Evolutionary conservation across 2,113 vertebrate genomes (phyloP), one percentile per base, ranked within the genome.

Genomic region (Aphyosemion australe): DNA sequence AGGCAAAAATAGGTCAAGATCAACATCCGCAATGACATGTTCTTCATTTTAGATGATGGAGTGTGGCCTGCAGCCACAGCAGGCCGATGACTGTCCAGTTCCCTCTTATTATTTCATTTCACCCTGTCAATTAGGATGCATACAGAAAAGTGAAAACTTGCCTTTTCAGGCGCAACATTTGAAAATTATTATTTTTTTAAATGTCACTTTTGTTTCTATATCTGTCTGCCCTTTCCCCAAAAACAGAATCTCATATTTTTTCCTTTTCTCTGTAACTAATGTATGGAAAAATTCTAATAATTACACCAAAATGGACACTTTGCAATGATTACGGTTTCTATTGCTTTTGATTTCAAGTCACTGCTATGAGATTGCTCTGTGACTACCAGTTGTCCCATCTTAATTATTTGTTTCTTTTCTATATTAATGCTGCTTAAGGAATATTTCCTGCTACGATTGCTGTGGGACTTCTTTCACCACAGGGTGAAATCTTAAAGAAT

Each of bases 31-130:
- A 64, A 37, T 64, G 65, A 62, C 32, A 65, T 50, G 50, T 78
- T 68, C 42, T 79, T 82, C 61, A 68, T 69, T 56, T 57, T 69
- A 72, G 51, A 59, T 46, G 59, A 45, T 82, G 58, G 49, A 60
- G 12, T 21, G 42, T n/a, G 18, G 32, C 63, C 66, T 46, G 53
- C 18, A 45, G 46, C 39, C 41, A 32, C 41, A 46, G 13, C 20
- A 21, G 49, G 4, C 11, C 21, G 19, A 26, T 69, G 47, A 46
- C 32, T 12, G 11, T 71, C 69, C 55, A 74, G 8, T 31, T 51
- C 31, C 12, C 55, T 1, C 58, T 66, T 47, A 45, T 49, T 64
- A 14, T 71, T 20, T 37, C 45, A 20, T 64, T 42, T 70, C 42
- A 61, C 34, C 32, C 26, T 58, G 12, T 54, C 1, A 4, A 52